Percentiles rank a stretch among this genome's conserved stretches.
phyloP scores from a whole-genome alignment of 2,888 invertebrate genomes.

The Oligia fasciuncula region DNA sequence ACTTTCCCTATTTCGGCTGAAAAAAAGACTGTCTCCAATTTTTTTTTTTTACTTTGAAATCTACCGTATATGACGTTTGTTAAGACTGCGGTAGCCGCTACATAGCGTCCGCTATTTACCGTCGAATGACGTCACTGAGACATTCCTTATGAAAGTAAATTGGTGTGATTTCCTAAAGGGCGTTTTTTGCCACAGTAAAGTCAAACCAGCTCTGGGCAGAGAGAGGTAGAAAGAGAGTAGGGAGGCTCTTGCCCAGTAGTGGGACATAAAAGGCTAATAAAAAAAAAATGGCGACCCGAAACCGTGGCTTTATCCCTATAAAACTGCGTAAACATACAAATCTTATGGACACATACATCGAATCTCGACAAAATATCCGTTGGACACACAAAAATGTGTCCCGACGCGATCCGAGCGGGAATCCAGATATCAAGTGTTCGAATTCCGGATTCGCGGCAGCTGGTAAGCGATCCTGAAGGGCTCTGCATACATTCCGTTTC shows the following conservation, averaged over 20 bases:
- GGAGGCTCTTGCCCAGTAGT: neutral
- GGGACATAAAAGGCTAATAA: neutral
- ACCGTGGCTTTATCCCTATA: neutral
- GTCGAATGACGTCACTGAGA: neutral
- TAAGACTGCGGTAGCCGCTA: too few species aligned
- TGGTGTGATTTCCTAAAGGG: neutral
- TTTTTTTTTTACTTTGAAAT: neutral
- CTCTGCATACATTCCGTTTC: slow-evolving; percentile 37
- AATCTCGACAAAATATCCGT: slow-evolving; percentile 34
- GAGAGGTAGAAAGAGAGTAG: neutral
- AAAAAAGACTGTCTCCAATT: neutral
- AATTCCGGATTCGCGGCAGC: slow-evolving; percentile 29
- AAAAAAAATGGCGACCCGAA: too few species aligned
- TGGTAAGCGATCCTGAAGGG: slow-evolving; percentile 8
- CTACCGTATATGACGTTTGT: neutral
- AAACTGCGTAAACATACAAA: slow-evolving; percentile 29
- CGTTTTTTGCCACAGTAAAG: neutral
- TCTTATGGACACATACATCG: slow-evolving; percentile 17
- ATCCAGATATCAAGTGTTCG: slow-evolving; percentile 30
- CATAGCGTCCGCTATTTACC: neutral
- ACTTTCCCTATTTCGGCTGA: too few species aligned
- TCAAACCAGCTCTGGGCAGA: neutral
- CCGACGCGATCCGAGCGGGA: slow-evolving; percentile 18
- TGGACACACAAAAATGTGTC: slow-evolving; percentile 52
- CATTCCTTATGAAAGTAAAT: neutral